phyloP scores from a whole-genome alignment of 2,888 invertebrate genomes.

The Biston betularia region DNA sequence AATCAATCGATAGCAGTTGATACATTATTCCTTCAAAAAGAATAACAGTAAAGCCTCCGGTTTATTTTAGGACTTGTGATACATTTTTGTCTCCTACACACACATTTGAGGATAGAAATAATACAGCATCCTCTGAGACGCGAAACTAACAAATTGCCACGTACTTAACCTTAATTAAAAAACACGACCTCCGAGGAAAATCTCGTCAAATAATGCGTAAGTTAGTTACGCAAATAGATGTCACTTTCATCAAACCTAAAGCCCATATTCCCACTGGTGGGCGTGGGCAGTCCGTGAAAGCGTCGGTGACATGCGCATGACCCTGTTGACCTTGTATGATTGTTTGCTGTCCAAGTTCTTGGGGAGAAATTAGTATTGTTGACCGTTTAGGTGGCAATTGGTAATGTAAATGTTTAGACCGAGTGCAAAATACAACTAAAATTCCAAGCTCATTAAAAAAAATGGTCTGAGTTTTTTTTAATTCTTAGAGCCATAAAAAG shows the following conservation, averaged over 20 bases:
- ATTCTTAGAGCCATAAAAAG: no score
- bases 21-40: no score
- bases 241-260: conserved; percentile 23
- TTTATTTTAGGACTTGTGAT: no score
- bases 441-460: no score
- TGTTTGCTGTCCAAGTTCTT: conserved; percentile 38
- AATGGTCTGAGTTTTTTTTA: no score
- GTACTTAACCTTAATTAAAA: neutral
- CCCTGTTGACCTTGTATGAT: conserved; percentile 31
- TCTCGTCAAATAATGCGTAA: conserved; percentile 1
- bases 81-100: no score
- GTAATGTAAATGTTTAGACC: neutral
- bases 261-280: conserved; percentile 27
- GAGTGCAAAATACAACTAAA: no score
- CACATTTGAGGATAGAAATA: no score
- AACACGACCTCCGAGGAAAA: neutral
- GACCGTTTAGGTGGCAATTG: neutral
- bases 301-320: conserved; percentile 35
- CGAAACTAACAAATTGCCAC: no score
- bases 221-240: conserved; percentile 17
- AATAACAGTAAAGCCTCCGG: no score
- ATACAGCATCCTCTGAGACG: no score
- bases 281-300: conserved; percentile 34
- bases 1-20: no score
- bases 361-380: conserved; percentile 35